A percentile compares a stretch with the other conserved stretches of the same genome.
phyloP scores from a whole-genome alignment of 23 tunicate species.

The Ciona savignyi region DNA sequence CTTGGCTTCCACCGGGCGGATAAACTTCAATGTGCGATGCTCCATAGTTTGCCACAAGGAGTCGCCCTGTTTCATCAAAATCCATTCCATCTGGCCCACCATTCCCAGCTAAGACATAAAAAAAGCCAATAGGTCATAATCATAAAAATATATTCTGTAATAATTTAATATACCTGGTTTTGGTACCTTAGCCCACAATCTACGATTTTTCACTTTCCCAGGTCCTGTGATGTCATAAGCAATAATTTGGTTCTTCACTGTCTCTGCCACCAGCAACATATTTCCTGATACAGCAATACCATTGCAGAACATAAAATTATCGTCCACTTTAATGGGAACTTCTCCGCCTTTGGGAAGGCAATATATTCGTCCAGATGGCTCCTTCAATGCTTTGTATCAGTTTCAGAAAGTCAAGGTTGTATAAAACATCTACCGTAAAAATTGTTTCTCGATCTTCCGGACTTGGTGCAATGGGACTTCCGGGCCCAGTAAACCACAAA shows the following conservation, averaged over 20 bases:
- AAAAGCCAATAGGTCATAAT: background rate
- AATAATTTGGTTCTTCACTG: slow-evolving; percentile 43
- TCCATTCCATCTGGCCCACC: slow-evolving; percentile 93
- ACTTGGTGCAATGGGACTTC: slow-evolving; percentile 57
- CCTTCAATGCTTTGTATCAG: slow-evolving; percentile 14
- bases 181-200: slow-evolving; percentile 64
- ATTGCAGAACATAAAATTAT: slow-evolving; percentile 55
- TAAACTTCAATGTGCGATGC: slow-evolving; percentile 66
- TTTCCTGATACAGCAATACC: slow-evolving; percentile 61
- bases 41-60: slow-evolving; percentile 79
- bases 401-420: background rate
- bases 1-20: slow-evolving; percentile 36
- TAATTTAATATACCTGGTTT: too few relatives aligned
- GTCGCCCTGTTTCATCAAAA: slow-evolving; percentile 40
- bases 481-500: slow-evolving; percentile 82
- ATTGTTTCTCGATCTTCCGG: slow-evolving; percentile 45
- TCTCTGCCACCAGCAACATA: slow-evolving; percentile 67
- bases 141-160: background rate
- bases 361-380: slow-evolving; percentile 48
- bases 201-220: slow-evolving; percentile 45
- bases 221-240: slow-evolving; percentile 48
- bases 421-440: slow-evolving; percentile 31
- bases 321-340: slow-evolving; percentile 41
- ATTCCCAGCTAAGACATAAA: background rate
- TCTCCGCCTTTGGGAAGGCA: slow-evolving; percentile 37